These are phyloP conservation scores for Dolichallabes microphthalmus DNA, from an alignment of 2,113 vertebrate species.

Conservation along the genomic window DNA sequence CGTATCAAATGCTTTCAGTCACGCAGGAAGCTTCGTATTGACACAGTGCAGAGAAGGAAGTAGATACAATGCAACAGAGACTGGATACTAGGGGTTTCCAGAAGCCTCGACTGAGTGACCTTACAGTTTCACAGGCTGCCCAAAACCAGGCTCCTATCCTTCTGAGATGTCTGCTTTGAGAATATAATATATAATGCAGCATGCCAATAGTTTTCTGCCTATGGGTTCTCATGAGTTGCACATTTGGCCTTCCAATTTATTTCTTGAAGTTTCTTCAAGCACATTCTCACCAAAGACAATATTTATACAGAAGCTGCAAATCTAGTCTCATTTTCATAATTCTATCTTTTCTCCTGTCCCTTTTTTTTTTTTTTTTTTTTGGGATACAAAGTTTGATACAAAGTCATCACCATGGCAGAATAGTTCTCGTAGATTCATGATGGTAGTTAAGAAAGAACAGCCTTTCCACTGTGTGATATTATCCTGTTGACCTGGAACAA, in stretches of 20 bases:
- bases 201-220: not conserved
- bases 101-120: slow-evolving; percentile 29
- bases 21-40: slow-evolving; percentile 50
- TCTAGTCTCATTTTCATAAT: not conserved
- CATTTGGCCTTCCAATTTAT: not conserved
- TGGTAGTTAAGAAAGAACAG: not conserved
- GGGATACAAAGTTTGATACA: not conserved
- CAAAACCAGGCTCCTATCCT: not conserved
- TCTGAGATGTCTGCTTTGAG: not conserved
- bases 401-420: not conserved
- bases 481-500: not conserved
- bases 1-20: slow-evolving; percentile 46
- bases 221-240: not conserved
- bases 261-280: not conserved
- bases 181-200: not conserved
- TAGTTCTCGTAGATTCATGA: not conserved
- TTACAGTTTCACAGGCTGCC: slow-evolving; percentile 1
- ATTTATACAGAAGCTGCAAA: not conserved
- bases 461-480: not conserved
- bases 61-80: slow-evolving; percentile 35
- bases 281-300: not conserved
- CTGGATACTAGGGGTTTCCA: slow-evolving; percentile 39
- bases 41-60: slow-evolving; percentile 28
- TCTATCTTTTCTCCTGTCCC: not conserved
- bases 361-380: not conserved